A percentile compares a stretch with the other conserved stretches of the same genome.
Conservation (phyloP, 2,888 invertebrate species). For the Sinohyriopsis cumingii region DNA sequence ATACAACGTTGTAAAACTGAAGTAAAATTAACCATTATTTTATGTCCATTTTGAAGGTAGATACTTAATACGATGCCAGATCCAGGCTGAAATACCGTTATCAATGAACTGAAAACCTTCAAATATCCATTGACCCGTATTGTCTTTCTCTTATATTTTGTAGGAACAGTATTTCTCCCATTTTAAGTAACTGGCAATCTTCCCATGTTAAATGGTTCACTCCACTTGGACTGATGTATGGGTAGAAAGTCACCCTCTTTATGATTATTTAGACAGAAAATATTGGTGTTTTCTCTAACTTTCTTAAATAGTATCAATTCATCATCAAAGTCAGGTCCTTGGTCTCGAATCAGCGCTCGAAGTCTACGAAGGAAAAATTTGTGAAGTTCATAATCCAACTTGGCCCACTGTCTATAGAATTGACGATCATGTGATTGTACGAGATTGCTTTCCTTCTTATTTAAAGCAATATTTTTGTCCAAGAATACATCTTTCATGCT, state of each 20-base stretch:
- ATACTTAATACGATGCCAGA: too few species aligned
- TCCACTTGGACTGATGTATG: constrained; percentile 32
- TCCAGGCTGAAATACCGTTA: too few species aligned
- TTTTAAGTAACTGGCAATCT: constrained; percentile 28
- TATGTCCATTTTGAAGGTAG: too few species aligned
- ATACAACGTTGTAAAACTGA: too few species aligned
- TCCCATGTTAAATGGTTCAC: constrained; percentile 23
- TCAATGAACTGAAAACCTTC: neutral
- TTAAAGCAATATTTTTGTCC: constrained; percentile 26
- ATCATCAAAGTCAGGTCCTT: constrained; percentile 37
- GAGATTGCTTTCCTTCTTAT: constrained; percentile 24
- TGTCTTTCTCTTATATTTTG: constrained; percentile 33
- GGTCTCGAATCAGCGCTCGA: constrained; percentile 26
- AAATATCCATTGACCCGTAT: constrained; percentile 35
- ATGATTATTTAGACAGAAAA: constrained; percentile 26
- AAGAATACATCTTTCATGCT: constrained; percentile 38
- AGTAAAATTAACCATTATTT: too few species aligned
- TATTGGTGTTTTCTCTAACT: constrained; percentile 25
- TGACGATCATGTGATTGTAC: constrained; percentile 31
- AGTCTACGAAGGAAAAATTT: constrained; percentile 30
- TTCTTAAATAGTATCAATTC: constrained; percentile 38
- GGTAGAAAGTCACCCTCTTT: constrained; percentile 12
- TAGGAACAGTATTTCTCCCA: constrained; percentile 30
- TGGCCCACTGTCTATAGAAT: constrained; percentile 32
- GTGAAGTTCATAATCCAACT: constrained; percentile 36